A percentile compares a stretch with the other conserved stretches of the same genome.
Evolutionary conservation across 2,797 vertebrate genomes (phyloP).

Genomic region (Phalanger gymnotis): DNA sequence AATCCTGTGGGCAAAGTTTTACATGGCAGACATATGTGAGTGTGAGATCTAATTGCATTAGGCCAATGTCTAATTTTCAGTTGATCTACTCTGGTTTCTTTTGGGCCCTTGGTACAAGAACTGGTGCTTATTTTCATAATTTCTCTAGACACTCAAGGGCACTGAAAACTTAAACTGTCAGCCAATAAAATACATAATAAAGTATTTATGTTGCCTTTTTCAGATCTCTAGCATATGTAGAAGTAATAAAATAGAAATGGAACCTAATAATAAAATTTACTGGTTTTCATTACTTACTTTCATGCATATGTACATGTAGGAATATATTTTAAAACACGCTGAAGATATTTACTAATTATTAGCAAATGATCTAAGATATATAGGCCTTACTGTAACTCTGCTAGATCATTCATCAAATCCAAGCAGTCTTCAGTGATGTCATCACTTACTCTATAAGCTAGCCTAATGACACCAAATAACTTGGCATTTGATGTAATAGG

Average conservation of each 20-base stretch:
- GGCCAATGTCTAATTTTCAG: constrained; percentile 46
- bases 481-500: constrained; percentile 11
- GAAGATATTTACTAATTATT: neutral
- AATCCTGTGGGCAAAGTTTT: constrained; percentile 2
- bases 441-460: constrained; percentile 1
- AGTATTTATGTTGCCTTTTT: constrained; percentile 34
- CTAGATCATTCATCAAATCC: neutral
- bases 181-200: constrained; percentile 31
- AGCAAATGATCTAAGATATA: neutral
- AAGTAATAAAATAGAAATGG: neutral
- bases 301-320: neutral
- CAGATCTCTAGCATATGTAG: neutral
- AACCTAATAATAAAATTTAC: neutral
- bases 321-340: constrained; percentile 12
- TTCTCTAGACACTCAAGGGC: constrained; percentile 34
- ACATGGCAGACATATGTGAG: constrained; percentile 10
- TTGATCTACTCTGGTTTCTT: constrained; percentile 36
- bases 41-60: constrained; percentile 59
- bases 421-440: neutral
- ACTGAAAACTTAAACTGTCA: constrained; percentile 30
- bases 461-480: neutral
- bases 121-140: constrained; percentile 48
- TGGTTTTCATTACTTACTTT: neutral
- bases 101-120: constrained; percentile 37
- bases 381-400: neutral